phyloP scores from a whole-genome alignment of 2,797 vertebrate species.

The Lophotriccus pileatus region DNA sequence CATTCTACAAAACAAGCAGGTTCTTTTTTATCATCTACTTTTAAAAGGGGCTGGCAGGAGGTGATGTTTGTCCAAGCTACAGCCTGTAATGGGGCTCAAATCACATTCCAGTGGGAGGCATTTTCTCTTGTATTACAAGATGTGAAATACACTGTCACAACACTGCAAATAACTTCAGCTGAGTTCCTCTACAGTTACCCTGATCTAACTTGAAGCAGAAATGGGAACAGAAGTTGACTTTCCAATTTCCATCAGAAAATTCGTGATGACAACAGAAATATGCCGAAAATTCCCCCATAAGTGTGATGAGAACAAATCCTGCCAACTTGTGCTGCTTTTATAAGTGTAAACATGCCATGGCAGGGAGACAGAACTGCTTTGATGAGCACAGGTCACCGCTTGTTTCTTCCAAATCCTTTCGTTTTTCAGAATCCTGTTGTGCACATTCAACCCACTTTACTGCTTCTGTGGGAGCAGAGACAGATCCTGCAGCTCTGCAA shows the following conservation, averaged over 20 bases:
- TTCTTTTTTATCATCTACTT: neutral
- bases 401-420: neutral
- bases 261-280: neutral
- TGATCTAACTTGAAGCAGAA: neutral
- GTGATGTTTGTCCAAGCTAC: neutral
- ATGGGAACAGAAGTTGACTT: neutral
- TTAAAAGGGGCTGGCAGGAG: neutral
- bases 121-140: neutral
- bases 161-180: accelerated
- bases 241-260: neutral
- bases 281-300: neutral
- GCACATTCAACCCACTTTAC: neutral
- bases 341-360: neutral
- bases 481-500: neutral
- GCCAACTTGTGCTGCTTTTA: neutral
- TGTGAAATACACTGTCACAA: neutral
- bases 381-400: neutral
- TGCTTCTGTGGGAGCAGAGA: neutral
- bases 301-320: neutral
- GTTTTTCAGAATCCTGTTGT: neutral
- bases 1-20: neutral
- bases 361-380: neutral
- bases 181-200: neutral
- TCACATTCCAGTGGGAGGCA: neutral
- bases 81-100: neutral